Evolutionary conservation across 1,140 invertebrate genomes (phyloP).

Genomic region (Physella acuta): DNA sequence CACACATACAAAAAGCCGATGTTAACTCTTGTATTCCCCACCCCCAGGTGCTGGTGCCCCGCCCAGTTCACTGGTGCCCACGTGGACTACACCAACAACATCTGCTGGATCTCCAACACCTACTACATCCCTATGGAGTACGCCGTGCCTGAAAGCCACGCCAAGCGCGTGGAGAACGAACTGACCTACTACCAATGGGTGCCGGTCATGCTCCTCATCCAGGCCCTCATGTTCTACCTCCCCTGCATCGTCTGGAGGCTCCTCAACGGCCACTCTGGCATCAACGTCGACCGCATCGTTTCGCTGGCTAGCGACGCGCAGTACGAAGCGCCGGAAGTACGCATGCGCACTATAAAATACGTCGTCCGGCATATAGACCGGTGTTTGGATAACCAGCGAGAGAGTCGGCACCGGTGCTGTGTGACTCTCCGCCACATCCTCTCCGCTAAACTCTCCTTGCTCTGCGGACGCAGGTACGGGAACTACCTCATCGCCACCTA

Average conservation of each 20-base stretch:
- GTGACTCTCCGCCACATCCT: constrained; percentile 51
- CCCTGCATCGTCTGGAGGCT: constrained; percentile 65
- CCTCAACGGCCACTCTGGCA: constrained; percentile 62
- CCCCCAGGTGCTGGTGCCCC: constrained; percentile 46
- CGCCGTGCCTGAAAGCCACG: constrained; percentile 41
- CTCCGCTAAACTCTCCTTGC: constrained; percentile 52
- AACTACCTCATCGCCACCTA: constrained; percentile 63
- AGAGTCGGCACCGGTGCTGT: constrained; percentile 52
- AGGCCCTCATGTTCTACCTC: constrained; percentile 65
- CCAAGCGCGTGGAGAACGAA: constrained; percentile 45
- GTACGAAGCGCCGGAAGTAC: constrained; percentile 53
- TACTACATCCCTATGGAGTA: constrained; percentile 59
- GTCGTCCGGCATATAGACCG: constrained; percentile 58
- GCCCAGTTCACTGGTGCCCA: constrained; percentile 60
- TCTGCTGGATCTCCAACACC: constrained; percentile 61
- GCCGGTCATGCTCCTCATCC: constrained; percentile 64
- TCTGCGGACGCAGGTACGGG: constrained; percentile 61
- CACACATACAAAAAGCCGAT: too few species aligned
- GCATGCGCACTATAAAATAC: constrained; percentile 56
- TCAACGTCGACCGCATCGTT: constrained; percentile 57
- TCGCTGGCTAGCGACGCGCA: constrained; percentile 47
- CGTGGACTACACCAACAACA: constrained; percentile 60
- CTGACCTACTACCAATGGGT: constrained; percentile 66
- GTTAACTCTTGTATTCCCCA: neutral
- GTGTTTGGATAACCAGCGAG: constrained; percentile 57